Evolutionary conservation across 2,888 invertebrate species (phyloP).

Genomic region (Acrobasis repandana): DNA sequence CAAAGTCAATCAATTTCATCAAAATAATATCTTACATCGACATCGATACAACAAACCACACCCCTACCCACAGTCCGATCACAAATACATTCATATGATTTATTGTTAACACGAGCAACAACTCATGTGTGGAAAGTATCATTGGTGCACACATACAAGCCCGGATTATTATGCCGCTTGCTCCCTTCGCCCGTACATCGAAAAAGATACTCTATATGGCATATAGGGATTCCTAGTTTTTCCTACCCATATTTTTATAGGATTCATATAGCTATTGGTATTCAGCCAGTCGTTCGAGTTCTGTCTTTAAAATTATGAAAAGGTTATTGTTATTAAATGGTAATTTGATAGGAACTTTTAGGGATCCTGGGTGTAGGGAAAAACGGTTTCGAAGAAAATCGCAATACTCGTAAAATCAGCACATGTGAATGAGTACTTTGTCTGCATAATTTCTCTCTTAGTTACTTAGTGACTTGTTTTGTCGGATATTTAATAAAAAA

Average conservation of each 20-base stretch:
- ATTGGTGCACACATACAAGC: slow-evolving; percentile 43
- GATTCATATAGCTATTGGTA: slow-evolving; percentile 17
- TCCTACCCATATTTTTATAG: slow-evolving; percentile 22
- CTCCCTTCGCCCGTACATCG: slow-evolving; percentile 27
- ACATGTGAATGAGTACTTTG: no score
- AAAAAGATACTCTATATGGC: slow-evolving; percentile 17
- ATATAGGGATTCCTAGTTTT: slow-evolving; percentile 23
- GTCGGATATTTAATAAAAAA: no score
- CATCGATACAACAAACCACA: slow-evolving; percentile 33
- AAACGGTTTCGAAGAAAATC: not conserved
- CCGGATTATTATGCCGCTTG: slow-evolving; percentile 25
- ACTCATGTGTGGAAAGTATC: slow-evolving; percentile 72
- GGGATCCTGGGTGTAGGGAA: not conserved
- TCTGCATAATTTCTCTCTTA: no score
- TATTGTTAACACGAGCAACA: slow-evolving; percentile 75
- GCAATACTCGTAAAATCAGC: not conserved
- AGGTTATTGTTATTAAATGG: slow-evolving; percentile 15
- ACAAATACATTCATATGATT: slow-evolving; percentile 82
- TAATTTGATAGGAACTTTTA: slow-evolving; percentile 8
- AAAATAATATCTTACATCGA: slow-evolving; percentile 27
- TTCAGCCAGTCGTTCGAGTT: slow-evolving; percentile 13
- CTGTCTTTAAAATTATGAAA: slow-evolving; percentile 20
- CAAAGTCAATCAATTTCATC: no score
- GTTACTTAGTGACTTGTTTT: no score
- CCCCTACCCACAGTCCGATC: slow-evolving; percentile 55